Conservation (phyloP, 2,113 vertebrate species). For the Rhinogobius similis region DNA sequence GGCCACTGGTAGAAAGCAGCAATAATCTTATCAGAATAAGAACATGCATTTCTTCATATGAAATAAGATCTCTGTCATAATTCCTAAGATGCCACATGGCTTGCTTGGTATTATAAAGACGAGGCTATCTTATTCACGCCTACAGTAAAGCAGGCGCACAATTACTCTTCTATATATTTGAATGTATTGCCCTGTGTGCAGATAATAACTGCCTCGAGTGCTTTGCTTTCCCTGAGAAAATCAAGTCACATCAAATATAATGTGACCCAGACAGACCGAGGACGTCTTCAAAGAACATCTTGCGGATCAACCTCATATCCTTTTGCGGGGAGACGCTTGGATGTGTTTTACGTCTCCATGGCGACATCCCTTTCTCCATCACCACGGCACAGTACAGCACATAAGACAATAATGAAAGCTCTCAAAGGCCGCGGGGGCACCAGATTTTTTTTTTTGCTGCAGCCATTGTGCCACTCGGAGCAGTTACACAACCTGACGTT, state of each 20-base stretch:
- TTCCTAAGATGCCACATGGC: too few relatives aligned
- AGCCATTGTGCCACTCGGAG: conserved; percentile 50
- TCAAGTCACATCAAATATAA: conserved; percentile 44
- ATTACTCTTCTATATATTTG: conserved; percentile 1
- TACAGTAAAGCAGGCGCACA: neutral
- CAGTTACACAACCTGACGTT: conserved; percentile 67
- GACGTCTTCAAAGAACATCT: conserved; percentile 50
- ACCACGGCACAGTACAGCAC: conserved; percentile 18
- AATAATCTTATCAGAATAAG: too few relatives aligned
- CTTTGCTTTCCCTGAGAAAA: conserved; percentile 22
- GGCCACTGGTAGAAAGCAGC: too few relatives aligned
- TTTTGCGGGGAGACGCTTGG: conserved; percentile 40
- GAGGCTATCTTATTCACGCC: neutral
- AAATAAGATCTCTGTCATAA: neutral
- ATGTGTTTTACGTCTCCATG: conserved; percentile 71
- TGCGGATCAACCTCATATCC: conserved; percentile 52
- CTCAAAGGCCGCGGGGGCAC: conserved; percentile 60
- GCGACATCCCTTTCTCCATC: conserved; percentile 24
- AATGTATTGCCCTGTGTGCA: neutral
- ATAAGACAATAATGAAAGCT: conserved; percentile 69
- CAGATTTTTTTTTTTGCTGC: conserved; percentile 15
- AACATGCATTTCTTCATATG: neutral
- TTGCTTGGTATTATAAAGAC: neutral
- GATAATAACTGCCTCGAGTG: conserved; percentile 3
- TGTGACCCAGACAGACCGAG: conserved; percentile 36